phyloP scores from a whole-genome alignment of 2,888 invertebrate species.

The Metallyticus violacea region DNA sequence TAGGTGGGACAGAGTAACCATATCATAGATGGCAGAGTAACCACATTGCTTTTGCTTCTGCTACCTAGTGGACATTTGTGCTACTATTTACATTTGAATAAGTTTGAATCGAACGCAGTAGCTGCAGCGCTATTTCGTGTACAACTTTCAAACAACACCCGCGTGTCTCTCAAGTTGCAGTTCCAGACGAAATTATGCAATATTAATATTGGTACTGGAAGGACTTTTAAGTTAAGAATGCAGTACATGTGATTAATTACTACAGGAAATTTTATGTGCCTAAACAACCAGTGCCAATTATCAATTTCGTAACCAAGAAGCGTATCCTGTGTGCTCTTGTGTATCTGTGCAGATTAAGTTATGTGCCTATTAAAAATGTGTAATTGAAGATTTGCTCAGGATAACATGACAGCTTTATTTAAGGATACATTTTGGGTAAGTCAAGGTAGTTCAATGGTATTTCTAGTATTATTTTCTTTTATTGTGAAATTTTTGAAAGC shows the following conservation, averaged over 20 bases:
- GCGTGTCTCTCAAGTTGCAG: background rate
- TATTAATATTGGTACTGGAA: background rate
- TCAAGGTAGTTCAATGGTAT: background rate
- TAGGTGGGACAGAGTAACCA: background rate
- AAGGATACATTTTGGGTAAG: slow-evolving; percentile 61
- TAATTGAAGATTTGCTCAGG: background rate
- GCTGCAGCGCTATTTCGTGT: background rate
- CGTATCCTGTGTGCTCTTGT: background rate
- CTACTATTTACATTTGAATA: background rate
- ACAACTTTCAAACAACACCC: background rate
- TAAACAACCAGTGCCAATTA: background rate
- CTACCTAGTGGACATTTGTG: background rate
- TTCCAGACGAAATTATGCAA: background rate
- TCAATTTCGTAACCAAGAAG: background rate
- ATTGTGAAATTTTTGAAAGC: no score
- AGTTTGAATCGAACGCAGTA: background rate
- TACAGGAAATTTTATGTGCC: background rate
- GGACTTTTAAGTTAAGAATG: no score
- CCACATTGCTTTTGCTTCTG: background rate
- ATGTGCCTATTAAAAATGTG: background rate
- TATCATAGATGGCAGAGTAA: background rate
- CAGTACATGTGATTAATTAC: background rate
- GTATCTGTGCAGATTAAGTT: background rate
- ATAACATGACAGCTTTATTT: slow-evolving; percentile 42
- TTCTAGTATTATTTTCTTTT: no score